A percentile compares a stretch with the other conserved stretches of the same genome.
These are phyloP conservation scores for Montipora cactus DNA, from an alignment of 64 coral and sea anemone species.

Conservation along the genomic window DNA sequence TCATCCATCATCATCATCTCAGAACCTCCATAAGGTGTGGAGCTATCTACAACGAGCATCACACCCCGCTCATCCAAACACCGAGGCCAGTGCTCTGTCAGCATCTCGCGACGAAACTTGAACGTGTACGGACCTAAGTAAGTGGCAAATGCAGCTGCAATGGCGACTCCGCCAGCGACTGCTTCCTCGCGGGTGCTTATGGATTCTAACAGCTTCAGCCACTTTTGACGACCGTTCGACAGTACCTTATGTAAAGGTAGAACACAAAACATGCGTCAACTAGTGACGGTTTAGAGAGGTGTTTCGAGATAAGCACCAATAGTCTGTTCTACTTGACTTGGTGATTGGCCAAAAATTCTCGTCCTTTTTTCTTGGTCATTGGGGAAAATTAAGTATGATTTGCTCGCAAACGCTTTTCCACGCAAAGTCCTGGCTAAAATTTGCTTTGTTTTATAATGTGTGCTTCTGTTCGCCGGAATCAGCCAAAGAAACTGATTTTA, in stretches of 20 bases:
- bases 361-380: no score
- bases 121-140: constrained; percentile 97
- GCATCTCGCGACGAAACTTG: constrained; percentile 90
- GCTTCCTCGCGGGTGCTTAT: constrained; percentile 89
- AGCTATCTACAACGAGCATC: constrained; percentile 73
- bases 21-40: constrained; percentile 51
- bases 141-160: constrained; percentile 93
- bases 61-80: constrained; percentile 96
- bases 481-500: no score
- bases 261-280: neutral
- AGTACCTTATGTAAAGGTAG: constrained; percentile 58
- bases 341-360: no score
- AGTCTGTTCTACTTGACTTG: no score
- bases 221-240: constrained; percentile 93
- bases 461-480: no score
- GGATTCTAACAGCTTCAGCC: constrained; percentile 75
- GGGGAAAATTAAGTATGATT: no score
- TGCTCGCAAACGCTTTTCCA: no score
- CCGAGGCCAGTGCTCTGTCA: constrained; percentile 87
- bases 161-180: constrained; percentile 87
- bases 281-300: neutral
- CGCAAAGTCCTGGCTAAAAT: no score
- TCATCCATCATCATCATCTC: constrained; percentile 47
- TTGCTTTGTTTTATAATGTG: no score
- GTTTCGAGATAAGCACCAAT: no score